Conservation (phyloP, 2,888 invertebrate genomes). For the Platypus cylindrus region DNA sequence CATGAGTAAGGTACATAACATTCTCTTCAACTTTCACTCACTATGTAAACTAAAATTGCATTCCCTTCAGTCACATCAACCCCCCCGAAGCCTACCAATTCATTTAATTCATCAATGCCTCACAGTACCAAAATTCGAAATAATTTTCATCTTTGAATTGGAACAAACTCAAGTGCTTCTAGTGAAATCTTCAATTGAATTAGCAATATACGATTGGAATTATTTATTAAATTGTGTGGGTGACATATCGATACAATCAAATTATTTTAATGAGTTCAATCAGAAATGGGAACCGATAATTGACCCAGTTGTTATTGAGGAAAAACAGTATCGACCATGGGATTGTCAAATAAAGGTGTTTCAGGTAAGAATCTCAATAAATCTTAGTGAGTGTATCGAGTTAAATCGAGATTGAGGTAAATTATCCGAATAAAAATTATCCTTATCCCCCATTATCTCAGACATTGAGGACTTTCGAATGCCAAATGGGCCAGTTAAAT, state of each 20-base stretch:
- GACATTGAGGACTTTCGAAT: no score
- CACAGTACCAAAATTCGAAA: constrained; percentile 38
- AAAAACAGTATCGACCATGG: constrained; percentile 58
- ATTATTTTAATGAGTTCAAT: constrained; percentile 32
- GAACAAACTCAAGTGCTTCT: constrained; percentile 46
- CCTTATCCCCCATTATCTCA: no score
- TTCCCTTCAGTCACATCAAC: no score
- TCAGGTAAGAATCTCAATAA: constrained; percentile 32
- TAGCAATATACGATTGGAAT: constrained; percentile 55
- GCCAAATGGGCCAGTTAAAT: no score
- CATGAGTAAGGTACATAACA: constrained; percentile 9
- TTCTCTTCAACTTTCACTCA: background rate
- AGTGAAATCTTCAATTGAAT: constrained; percentile 43
- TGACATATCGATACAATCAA: constrained; percentile 37
- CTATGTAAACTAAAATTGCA: background rate
- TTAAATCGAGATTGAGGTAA: no score
- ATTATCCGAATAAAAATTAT: no score
- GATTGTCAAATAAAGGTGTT: constrained; percentile 53
- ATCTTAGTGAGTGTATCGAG: no score
- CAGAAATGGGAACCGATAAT: constrained; percentile 71
- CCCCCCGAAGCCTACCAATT: no score
- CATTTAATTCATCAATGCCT: constrained; percentile 13
- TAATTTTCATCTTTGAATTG: constrained; percentile 51
- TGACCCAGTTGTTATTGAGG: constrained; percentile 57
- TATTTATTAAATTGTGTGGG: constrained; percentile 33